Base-by-base conservation (phyloP, 2,113 vertebrate genomes). In the Microcebus murinus region DNA sequence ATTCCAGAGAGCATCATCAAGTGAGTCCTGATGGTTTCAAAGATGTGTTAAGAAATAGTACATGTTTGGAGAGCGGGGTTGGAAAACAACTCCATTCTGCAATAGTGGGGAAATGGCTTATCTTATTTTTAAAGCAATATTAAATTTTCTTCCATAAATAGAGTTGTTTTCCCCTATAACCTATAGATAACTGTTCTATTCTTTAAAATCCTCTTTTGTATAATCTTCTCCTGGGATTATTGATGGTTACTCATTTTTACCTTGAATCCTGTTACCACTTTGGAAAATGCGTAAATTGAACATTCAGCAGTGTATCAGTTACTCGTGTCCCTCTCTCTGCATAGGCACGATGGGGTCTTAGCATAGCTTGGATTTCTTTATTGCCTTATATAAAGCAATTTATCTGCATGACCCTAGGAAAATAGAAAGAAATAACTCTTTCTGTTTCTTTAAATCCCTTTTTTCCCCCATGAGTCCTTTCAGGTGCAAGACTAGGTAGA, bases 1-100 rank as follows among this genome's bases (percentile, higher is more conserved):
- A 99, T 99, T 98, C 99, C 99, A 92, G 99, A 99, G 89, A 99
- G 99, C 98, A 99, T 99, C 98, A 98, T 99, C 98, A 99, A 99
- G 99, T 99, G 98, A 99, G 99, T 99, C 92, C 23, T 83, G 65
- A 93, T 17, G 8, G 61, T 34, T 86, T 71, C n/a, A 0, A 18
- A 0, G 65, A 25, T 9, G 39, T 29, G 25, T 20, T 87, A 67
- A 91, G 91, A 93, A 95, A 85, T 12, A 61, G 5, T 73, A n/a
- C 14, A 20, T 79, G 57, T 81, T 48, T 76, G 15, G 71, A 87
- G 59, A 29, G 14, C 1, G 36, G 42, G 77, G 10, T 0, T 68
- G n/a, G 45, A 39, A 71, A 79, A 73, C 14, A 61, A 74, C 13
- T 95, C 27, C 31, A 48, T 86, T 88, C 80, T 89, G 63, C 48